phyloP scores from a whole-genome alignment of 2,888 invertebrate species.

The Cosmopolites sordidus region DNA sequence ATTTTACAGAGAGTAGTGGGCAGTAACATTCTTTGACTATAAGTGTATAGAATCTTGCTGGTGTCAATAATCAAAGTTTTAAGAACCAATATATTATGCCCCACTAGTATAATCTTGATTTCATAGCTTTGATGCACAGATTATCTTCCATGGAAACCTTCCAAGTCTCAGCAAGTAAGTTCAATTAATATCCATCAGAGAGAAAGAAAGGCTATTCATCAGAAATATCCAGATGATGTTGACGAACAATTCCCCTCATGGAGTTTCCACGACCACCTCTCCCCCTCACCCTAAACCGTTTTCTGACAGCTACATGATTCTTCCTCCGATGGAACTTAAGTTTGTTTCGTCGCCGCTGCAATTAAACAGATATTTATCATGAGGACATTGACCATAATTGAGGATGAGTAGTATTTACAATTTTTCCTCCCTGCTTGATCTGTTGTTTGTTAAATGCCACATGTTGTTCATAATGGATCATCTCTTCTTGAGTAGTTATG shows the following conservation, averaged over 20 bases:
- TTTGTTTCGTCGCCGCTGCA: conserved; percentile 68
- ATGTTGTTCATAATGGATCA: conserved; percentile 79
- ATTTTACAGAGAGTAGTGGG: too few species aligned
- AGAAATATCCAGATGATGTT: conserved; percentile 20
- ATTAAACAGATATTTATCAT: neutral
- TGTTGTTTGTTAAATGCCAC: conserved; percentile 55
- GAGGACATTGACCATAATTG: too few species aligned
- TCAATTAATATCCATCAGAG: too few species aligned
- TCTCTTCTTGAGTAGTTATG: conserved; percentile 76
- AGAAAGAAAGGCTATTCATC: conserved; percentile 20
- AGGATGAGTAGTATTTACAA: conserved; percentile 49
- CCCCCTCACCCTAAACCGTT: conserved; percentile 42
- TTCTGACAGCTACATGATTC: conserved; percentile 72
- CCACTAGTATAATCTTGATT: too few species aligned
- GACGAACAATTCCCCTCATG: neutral
- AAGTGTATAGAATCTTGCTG: too few species aligned
- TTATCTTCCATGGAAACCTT: too few species aligned
- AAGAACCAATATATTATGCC: too few species aligned
- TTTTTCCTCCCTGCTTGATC: conserved; percentile 63
- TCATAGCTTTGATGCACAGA: too few species aligned
- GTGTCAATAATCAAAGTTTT: too few species aligned
- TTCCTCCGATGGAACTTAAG: conserved; percentile 84
- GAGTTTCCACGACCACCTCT: conserved; percentile 13
- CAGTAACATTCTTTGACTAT: too few species aligned
- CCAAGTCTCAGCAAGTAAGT: too few species aligned